Base-by-base conservation (phyloP, 2,797 vertebrate genomes). In the Tachyglossus aculeatus region DNA sequence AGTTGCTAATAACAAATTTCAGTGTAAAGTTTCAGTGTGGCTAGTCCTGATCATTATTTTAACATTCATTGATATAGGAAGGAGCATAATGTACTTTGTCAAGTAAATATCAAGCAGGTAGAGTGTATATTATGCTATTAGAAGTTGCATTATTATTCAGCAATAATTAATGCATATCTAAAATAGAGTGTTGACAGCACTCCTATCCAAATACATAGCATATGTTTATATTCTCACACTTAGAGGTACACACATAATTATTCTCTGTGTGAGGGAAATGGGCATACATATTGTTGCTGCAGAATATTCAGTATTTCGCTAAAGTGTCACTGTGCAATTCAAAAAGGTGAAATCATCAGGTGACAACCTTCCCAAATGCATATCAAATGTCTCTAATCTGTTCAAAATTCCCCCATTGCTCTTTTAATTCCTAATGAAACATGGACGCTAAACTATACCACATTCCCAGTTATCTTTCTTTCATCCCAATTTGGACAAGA, bases 141-240 rank as follows among this genome's bases (percentile, higher is more conserved):
- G 60, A 75, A 84, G 27, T 27, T 63, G 32, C 18, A 12, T 55
- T 80, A 68, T 77, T 86, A 72, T 88, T 76, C 74, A 83, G 51
- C 52, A 71, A 75, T 75, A 83, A 84, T 69, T 71, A 88, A 85
- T 56, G 77, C 45, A 21, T 44, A 59, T 61, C 41, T 61, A 53
- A 63, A 73, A 80, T 67, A 78, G 81, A 82, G 77, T 78, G 74
- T 44, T 86, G 73, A 73, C 86, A 88, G 84, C 64, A 82, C 12
- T 33, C 45, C 71, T 74, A 71, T 69, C 81, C 59, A 81, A 83
- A 82, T 72, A 51, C 24, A 51, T 67, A 87, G 72, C 55, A 70
- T 64, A 70, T 82, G 85, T 83, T 89, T 86, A 85, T 44, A 86
- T 74, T 63, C 76, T 88, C 68, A 32, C 71, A 81, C n/a, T 13